Conservation (phyloP, 2,113 vertebrate species). For the Camarhynchus parvulus region DNA sequence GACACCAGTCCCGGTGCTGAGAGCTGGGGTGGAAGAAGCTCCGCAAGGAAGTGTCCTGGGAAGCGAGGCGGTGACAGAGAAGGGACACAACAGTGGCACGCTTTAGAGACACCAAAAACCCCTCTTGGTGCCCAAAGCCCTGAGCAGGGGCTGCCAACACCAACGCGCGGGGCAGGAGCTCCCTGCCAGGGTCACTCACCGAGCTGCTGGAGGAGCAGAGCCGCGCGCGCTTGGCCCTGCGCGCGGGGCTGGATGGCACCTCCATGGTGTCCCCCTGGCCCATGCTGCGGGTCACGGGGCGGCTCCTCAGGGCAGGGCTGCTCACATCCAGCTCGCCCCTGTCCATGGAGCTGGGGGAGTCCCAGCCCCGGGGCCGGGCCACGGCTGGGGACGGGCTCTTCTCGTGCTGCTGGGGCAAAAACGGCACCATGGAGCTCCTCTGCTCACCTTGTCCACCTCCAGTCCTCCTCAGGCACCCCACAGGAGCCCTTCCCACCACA, state of each 20-base stretch:
- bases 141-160: background rate
- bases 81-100: rapidly evolving
- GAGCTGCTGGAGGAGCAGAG: conserved; percentile 84
- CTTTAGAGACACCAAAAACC: background rate
- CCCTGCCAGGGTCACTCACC: conserved; percentile 57
- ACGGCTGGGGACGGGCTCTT: conserved; percentile 67
- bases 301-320: conserved; percentile 77
- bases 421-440: background rate
- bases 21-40: conserved; percentile 86
- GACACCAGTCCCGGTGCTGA: conserved; percentile 97
- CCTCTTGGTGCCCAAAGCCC: rapidly evolving
- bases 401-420: conserved; percentile 67
- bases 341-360: conserved; percentile 82
- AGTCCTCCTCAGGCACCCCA: background rate
- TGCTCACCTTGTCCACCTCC: rapidly evolving
- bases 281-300: conserved; percentile 86
- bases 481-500: background rate
- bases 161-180: rapidly evolving
- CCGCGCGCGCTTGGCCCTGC: conserved; percentile 84
- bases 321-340: conserved; percentile 67
- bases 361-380: conserved; percentile 80
- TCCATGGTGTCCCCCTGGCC: conserved; percentile 83
- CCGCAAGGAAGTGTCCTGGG: conserved; percentile 80
- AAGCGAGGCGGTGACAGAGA: background rate
- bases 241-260: conserved; percentile 77